These are phyloP conservation scores for Tetragnatha versicolor DNA, from an alignment of 1,140 invertebrate species.

Conservation along the genomic window DNA sequence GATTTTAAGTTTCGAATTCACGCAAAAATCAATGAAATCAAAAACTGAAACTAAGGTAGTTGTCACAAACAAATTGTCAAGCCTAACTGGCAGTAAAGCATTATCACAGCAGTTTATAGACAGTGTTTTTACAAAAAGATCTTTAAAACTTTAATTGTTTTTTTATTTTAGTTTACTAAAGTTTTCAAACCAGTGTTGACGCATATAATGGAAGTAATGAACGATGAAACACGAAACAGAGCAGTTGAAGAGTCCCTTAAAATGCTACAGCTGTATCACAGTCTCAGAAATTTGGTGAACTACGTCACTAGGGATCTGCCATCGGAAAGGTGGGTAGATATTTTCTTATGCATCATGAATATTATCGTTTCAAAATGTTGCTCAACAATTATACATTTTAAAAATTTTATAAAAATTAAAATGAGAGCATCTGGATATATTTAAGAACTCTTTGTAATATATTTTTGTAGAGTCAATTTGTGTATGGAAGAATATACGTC, in stretches of 20 bases:
- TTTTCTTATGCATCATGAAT: background rate
- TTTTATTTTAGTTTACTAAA: constrained; percentile 16
- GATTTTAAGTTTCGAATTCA: too few relatives aligned
- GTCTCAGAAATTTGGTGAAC: constrained; percentile 32
- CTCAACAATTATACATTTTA: background rate
- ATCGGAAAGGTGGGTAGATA: constrained; percentile 5
- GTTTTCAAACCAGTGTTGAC: constrained; percentile 22
- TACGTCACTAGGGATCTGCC: constrained; percentile 17
- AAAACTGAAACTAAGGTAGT: too few relatives aligned
- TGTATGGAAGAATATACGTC: constrained; percentile 34
- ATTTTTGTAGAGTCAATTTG: background rate
- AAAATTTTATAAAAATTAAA: background rate
- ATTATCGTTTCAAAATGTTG: background rate
- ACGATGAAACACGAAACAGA: constrained; percentile 1
- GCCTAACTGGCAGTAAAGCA: too few relatives aligned
- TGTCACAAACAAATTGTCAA: too few relatives aligned
- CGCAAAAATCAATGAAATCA: too few relatives aligned
- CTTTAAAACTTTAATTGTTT: background rate
- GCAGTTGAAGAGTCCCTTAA: constrained; percentile 14
- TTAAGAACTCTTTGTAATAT: too few relatives aligned
- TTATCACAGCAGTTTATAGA: too few relatives aligned
- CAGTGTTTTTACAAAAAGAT: background rate
- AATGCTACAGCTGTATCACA: constrained; percentile 40
- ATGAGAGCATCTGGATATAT: background rate
- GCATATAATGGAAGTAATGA: background rate